Evolutionary conservation across 2,797 vertebrate genomes (phyloP).

Genomic region (Rhynchonycteris naso): DNA sequence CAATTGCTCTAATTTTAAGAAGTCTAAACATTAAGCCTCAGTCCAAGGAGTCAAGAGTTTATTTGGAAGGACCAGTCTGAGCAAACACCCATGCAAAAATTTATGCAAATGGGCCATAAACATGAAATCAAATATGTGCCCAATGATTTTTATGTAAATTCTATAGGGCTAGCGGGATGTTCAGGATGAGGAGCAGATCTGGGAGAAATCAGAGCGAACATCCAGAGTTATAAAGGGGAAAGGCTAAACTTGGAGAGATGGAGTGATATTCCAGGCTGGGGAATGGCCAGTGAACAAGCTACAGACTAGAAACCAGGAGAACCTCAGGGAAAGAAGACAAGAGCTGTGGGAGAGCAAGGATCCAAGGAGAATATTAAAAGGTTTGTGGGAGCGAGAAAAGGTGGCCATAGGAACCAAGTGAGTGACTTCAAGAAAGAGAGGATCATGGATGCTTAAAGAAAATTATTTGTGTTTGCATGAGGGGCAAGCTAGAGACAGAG

Average conservation of each 20-base stretch:
- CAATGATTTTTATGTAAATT: neutral
- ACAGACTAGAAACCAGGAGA: neutral
- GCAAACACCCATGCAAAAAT: neutral
- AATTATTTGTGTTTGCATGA: neutral
- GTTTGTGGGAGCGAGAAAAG: neutral
- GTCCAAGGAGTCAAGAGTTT: neutral
- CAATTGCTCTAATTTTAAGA: neutral
- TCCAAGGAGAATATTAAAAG: neutral
- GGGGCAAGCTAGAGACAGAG: neutral
- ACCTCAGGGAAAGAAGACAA: neutral
- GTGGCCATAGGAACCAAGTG: neutral
- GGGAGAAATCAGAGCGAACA: neutral
- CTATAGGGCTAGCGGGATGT: neutral
- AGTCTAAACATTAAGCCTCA: neutral
- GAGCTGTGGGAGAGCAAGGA: neutral
- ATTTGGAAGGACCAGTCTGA: neutral
- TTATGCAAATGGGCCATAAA: neutral
- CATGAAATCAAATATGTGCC: neutral
- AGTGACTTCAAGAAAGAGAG: neutral
- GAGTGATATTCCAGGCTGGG: neutral
- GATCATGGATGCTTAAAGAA: neutral
- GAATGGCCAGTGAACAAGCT: neutral
- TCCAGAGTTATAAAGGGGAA: no score
- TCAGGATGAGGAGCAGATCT: neutral
- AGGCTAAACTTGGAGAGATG: neutral